phyloP scores from a whole-genome alignment of 2,113 vertebrate genomes.

The Crotalus helleri region DNA sequence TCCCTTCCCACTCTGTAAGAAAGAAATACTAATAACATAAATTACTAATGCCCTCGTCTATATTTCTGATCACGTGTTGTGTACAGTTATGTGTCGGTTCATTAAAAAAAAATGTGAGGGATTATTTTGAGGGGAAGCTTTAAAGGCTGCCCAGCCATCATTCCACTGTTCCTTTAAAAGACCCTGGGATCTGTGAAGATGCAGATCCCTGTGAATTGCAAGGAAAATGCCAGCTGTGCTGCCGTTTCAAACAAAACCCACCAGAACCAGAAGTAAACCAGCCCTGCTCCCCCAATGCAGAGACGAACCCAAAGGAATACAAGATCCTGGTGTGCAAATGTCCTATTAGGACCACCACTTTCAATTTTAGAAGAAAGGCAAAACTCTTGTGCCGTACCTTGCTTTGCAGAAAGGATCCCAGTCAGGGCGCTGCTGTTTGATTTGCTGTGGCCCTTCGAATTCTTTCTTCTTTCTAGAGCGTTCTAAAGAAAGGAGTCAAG shows the following conservation, averaged over 20 bases:
- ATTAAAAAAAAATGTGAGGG: not conserved
- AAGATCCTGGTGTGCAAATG: not conserved
- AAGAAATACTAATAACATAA: not conserved
- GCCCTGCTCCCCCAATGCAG: not conserved
- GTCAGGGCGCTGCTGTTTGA: slow-evolving; percentile 87
- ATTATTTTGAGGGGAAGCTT: not conserved
- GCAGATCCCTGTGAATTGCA: not conserved
- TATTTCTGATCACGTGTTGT: not conserved
- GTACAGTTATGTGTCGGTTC: not conserved
- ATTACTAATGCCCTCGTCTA: not conserved
- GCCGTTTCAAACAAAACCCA: not conserved
- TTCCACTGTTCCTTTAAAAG: not conserved
- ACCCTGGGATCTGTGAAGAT: not conserved
- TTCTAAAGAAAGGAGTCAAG: slow-evolving; percentile 70
- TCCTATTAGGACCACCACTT: slow-evolving; percentile 4
- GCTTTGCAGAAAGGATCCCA: slow-evolving; percentile 92
- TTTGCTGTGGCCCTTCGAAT: slow-evolving; percentile 76
- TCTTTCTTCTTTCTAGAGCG: slow-evolving; percentile 89
- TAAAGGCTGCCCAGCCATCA: not conserved
- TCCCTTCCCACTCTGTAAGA: no score
- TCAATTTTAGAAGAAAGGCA: not conserved
- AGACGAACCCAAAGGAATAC: not conserved
- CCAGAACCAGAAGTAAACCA: not conserved
- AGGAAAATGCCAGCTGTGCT: not conserved
- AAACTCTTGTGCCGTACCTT: slow-evolving; percentile 76